Conservation (phyloP, 2,113 vertebrate species). For the Anarrhichthys ocellatus region DNA sequence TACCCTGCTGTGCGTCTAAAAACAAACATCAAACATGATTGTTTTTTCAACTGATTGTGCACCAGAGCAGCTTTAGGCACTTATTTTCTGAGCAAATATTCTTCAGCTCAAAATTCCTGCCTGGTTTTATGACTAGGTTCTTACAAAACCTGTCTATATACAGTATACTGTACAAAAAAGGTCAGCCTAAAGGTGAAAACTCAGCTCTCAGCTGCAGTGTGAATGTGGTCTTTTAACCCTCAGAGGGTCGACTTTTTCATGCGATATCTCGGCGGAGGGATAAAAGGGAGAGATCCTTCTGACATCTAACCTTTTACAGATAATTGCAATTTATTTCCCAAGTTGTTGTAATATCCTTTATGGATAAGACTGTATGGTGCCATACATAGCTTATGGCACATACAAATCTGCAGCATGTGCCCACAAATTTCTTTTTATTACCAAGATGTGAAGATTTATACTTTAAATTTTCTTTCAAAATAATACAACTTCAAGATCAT, state of each 20-base stretch:
- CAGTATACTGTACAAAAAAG: not conserved
- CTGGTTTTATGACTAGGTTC: not conserved
- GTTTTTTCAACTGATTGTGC: not conserved
- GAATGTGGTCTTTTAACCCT: not conserved
- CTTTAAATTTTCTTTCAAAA: not conserved
- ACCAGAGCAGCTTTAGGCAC: not conserved
- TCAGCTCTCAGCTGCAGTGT: too few species aligned
- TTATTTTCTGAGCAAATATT: not conserved
- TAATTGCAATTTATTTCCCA: not conserved
- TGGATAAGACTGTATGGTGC: not conserved
- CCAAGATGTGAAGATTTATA: not conserved
- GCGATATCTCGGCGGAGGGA: not conserved
- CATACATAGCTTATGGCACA: not conserved
- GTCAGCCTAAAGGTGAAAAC: not conserved
- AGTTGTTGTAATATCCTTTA: not conserved
- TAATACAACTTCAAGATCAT: not conserved
- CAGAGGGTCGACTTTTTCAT: not conserved
- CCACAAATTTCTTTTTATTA: not conserved
- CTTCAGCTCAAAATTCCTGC: not conserved
- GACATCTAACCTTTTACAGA: not conserved
- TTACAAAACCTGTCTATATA: not conserved
- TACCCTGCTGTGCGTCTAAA: constrained; percentile 25
- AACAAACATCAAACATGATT: not conserved
- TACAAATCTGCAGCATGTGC: not conserved
- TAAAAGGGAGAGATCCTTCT: too few species aligned